phyloP scores from a whole-genome alignment of 2,113 vertebrate species.

The Castor canadensis region DNA sequence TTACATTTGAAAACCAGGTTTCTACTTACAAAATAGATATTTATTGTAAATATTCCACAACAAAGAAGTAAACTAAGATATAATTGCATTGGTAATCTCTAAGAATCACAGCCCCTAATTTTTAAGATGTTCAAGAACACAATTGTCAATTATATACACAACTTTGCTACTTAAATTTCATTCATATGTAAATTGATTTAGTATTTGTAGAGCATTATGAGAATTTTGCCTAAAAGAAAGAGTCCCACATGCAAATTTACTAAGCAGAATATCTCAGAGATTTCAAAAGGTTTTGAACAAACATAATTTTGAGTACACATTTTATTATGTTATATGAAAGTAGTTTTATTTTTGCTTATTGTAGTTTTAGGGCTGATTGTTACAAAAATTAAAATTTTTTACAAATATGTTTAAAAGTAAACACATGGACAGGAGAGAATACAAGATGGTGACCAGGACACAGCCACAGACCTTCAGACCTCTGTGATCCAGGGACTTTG shows the following conservation, averaged over 20 bases:
- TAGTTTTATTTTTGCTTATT: background rate
- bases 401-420: background rate
- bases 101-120: background rate
- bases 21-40: slow-evolving; percentile 7
- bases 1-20: background rate
- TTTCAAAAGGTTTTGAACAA: slow-evolving; percentile 14
- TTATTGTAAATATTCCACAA: background rate
- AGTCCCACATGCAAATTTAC: background rate
- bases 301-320: background rate
- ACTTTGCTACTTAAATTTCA: slow-evolving; percentile 24
- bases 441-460: no score
- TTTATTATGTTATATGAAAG: background rate
- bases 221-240: slow-evolving; percentile 18
- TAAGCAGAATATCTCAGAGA: background rate
- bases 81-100: background rate
- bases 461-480: no score
- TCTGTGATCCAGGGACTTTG: no score
- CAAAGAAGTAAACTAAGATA: background rate
- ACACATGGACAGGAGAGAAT: no score
- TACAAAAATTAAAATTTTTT: background rate
- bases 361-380: background rate
- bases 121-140: background rate
- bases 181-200: slow-evolving; percentile 22
- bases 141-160: background rate
- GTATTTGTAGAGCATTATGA: slow-evolving; percentile 23